Evolutionary conservation across 64 coral and sea anemone genomes (phyloP).

Genomic region (Dendronephthya gigantea): DNA sequence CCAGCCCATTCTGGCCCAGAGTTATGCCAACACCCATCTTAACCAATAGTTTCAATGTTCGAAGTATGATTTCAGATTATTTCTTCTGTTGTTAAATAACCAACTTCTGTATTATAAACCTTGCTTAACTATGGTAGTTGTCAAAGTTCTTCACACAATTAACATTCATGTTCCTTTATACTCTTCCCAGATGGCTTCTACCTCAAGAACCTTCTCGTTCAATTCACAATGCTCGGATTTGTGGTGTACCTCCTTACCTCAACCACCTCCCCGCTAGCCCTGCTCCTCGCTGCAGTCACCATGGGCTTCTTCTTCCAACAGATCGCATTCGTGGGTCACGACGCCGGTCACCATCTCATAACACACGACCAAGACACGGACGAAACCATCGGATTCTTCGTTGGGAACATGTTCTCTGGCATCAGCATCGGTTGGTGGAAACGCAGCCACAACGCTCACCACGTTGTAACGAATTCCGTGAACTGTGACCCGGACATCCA

Average conservation of each 20-base stretch:
- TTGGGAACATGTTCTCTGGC: slow-evolving; percentile 77
- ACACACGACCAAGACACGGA: slow-evolving; percentile 63
- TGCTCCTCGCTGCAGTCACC: slow-evolving; percentile 46
- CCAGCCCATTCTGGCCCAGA: no score
- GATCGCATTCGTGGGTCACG: slow-evolving; percentile 89
- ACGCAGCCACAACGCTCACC: slow-evolving; percentile 90
- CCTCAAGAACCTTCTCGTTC: slow-evolving; percentile 13
- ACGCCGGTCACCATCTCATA: slow-evolving; percentile 70
- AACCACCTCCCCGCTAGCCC: slow-evolving; percentile 28
- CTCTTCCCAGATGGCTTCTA: slow-evolving; percentile 70
- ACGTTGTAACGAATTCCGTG: slow-evolving; percentile 95
- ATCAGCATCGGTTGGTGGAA: slow-evolving; percentile 99
- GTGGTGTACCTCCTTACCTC: slow-evolving; percentile 2
- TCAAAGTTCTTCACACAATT: not conserved
- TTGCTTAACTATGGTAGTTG: no score
- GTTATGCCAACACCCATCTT: no score
- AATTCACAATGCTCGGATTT: slow-evolving; percentile 19
- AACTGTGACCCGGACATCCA: slow-evolving; percentile 96
- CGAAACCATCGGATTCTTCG: slow-evolving; percentile 55
- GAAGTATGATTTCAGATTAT: no score
- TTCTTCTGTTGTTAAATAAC: no score
- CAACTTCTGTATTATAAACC: no score
- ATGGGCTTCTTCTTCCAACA: slow-evolving; percentile 93
- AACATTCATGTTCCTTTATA: not conserved
- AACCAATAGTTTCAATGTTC: no score